Evolutionary conservation across 2,888 invertebrate genomes (phyloP), one percentile per base, ranked within the genome.

Genomic region (Mongoloraphidia duomilia): DNA sequence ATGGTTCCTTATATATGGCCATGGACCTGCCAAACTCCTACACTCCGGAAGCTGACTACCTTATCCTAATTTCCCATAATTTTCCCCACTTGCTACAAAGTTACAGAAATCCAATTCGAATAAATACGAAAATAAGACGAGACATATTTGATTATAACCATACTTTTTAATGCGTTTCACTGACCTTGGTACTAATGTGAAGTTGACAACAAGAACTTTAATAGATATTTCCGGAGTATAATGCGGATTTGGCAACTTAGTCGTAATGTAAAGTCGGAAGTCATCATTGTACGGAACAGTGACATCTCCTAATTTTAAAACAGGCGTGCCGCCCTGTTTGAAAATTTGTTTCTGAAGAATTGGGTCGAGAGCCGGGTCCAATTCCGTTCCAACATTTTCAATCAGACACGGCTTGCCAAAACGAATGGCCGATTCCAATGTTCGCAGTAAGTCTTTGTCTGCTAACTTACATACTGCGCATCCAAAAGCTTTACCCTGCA

Each of bases 141-240:
- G 17, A 17, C 3, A 17, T 17, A 17, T 17, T 17, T 17, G 4
- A 17, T 4, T 17, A 17, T 17, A 17, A 17, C 17, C 17, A 4
- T 4, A 17, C 3, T 4, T 17, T 17, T 17, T 17, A 17, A 17
- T 17, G 17, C 26, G 26, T 26, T 26, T 26, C 11, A 41, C 50
- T 55, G 57, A 87, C 87, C 76, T 85, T 57, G 80, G 79, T 9
- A 87, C 87, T 5, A 93, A 75, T n/a, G 89, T 86, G 59, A 92
- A 93, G 66, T 93, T 93, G 11, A 93, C 84, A 41, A 93, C 67
- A 44, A 88, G 78, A 36, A 85, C 80, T 65, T 93, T 94, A 55
- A 88, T 86, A 0, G 88, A 83, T 0, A 84, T 77, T 67, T 94
- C 93, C 0, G 93, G 93, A 0, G 88, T 77, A 61, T 89, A 93